Evolutionary conservation across 2,888 invertebrate species (phyloP), one percentile per base, ranked within the genome.

Genomic region (Cryptus armator): DNA sequence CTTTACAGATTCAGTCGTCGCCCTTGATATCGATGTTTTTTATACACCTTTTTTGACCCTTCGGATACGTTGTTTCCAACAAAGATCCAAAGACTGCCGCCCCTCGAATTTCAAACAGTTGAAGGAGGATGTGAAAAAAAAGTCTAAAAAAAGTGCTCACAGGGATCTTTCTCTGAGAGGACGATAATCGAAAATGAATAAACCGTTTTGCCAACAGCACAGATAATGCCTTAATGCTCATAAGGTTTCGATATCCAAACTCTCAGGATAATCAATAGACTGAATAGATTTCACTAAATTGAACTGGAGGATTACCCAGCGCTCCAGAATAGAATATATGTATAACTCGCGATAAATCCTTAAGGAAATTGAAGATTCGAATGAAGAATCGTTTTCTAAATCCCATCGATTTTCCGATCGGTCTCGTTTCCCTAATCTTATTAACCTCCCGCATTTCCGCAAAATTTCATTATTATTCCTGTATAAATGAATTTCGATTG

Each of bases 381-480:
- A n/a, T 32, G n/a, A 64, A 64, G 16, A 64, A 64, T 64, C 64
- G 37, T 37, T n/a, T n/a, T 64, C 12, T 7, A 32, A 64, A 37
- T 29, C 29, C 32, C 24, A 29, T 14, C 29, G 59, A 59, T 12
- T n/a, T 32, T 14, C 32, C 59, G 7, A n/a, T n/a, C 59, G 6
- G 14, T 32, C 32, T 62, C 59, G 14, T 62, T 62, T 62, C 29
- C 59, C 59, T 62, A 32, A 62, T 62, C 59, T 29, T 32, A 32
- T 62, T 10, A 32, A 62, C 29, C 6, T n/a, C 2, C 12, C 29
- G 19, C 14, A 4, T 32, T 32, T 62, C 24, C 29, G 14, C 10
- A 9, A 24, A 7, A 5, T 32, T n/a, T 29, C 29, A 32, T 62
- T 29, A 29, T 62, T 62, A 62, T 29, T 29, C 24, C 12, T 12